Evolutionary conservation across 1,140 invertebrate species (phyloP).

Genomic region (Hypothenemus hampei): DNA sequence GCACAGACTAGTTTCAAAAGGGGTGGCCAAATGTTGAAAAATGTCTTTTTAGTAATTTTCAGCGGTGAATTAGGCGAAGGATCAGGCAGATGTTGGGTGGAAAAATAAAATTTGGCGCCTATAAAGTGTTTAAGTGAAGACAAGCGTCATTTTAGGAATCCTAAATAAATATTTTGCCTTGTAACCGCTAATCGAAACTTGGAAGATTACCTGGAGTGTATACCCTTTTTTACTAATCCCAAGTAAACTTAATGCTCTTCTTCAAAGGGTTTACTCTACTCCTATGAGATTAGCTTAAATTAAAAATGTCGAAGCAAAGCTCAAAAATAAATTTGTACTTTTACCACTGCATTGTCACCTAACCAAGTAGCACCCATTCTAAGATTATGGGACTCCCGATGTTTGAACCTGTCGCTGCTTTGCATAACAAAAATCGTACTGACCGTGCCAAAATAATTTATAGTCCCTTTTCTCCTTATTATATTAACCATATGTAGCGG

Average conservation of each 20-base stretch:
- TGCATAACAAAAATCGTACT: background rate
- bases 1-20: too few species aligned
- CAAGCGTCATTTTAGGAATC: background rate
- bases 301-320: too few species aligned
- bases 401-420: background rate
- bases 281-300: background rate
- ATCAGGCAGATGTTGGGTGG: too few species aligned
- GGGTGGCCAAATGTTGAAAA: too few species aligned
- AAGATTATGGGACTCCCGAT: too few species aligned
- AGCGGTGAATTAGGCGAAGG: too few species aligned
- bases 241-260: background rate
- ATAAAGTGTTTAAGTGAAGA: too few species aligned
- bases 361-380: too few species aligned
- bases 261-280: background rate
- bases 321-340: too few species aligned
- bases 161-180: slow-evolving; percentile 1
- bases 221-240: background rate
- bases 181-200: background rate
- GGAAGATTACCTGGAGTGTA: background rate
- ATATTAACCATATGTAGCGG: background rate
- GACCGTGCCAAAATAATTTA: background rate
- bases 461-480: background rate
- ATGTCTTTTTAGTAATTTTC: too few species aligned
- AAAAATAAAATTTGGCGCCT: too few species aligned
- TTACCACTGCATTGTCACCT: too few species aligned